A percentile compares a stretch with the other conserved stretches of the same genome.
Conservation (phyloP, 1,140 invertebrate species). For the Neodiprion lecontei region DNA sequence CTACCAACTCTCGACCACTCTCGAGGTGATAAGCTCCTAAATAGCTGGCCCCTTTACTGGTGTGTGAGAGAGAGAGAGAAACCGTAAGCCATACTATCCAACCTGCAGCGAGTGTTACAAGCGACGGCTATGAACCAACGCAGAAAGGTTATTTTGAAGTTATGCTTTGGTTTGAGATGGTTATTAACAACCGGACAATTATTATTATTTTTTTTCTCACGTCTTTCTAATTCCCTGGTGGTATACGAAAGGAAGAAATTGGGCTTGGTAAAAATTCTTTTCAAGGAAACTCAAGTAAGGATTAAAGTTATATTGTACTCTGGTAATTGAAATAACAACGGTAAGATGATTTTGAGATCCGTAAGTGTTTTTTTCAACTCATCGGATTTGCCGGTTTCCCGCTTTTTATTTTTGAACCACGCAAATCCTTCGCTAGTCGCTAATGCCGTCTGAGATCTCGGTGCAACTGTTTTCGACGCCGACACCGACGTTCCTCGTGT, state of each 20-base stretch:
- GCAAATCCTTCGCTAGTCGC: background rate
- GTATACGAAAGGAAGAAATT: too few relatives aligned
- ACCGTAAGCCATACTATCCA: constrained; percentile 30
- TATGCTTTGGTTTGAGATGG: background rate
- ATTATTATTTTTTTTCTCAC: background rate
- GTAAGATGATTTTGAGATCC: too few relatives aligned
- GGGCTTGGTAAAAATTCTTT: too few relatives aligned
- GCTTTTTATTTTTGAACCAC: too few relatives aligned
- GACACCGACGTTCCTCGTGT: background rate
- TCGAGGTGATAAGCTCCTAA: constrained; percentile 58
- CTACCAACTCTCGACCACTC: constrained; percentile 31
- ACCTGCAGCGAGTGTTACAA: background rate
- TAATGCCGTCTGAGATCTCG: background rate
- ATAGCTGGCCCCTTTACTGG: constrained; percentile 51
- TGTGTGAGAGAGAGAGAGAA: background rate
- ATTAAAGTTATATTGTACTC: too few relatives aligned
- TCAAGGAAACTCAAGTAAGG: too few relatives aligned
- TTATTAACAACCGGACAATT: background rate
- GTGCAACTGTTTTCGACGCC: background rate
- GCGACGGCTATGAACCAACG: background rate
- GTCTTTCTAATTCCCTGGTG: too few relatives aligned
- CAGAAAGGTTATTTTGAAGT: background rate
- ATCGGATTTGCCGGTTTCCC: too few relatives aligned
- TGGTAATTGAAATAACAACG: too few relatives aligned
- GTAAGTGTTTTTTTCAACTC: too few relatives aligned